These are phyloP conservation scores for Drosophila cyrtoloma DNA, from an alignment of 2,888 invertebrate species.

Conservation along the genomic window DNA sequence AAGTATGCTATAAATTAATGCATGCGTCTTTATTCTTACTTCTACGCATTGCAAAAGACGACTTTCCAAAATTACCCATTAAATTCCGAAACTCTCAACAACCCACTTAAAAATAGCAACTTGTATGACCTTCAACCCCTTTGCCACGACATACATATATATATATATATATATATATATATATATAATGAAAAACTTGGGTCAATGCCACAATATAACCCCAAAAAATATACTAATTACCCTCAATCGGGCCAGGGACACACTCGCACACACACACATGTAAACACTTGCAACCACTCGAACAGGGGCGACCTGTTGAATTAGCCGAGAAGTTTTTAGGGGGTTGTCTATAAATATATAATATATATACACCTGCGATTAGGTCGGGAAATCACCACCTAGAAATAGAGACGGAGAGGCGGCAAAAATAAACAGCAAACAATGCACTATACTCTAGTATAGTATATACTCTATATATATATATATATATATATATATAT, in stretches of 20 bases:
- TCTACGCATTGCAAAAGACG: not conserved
- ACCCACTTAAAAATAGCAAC: slow-evolving; percentile 8
- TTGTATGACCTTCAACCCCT: slow-evolving; percentile 52
- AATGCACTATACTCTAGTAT: slow-evolving; percentile 21
- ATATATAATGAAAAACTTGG: slow-evolving; percentile 33
- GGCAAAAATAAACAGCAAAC: slow-evolving; percentile 50
- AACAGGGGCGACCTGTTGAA: slow-evolving; percentile 62
- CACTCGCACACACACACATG: slow-evolving; percentile 26
- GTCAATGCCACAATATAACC: slow-evolving; percentile 58
- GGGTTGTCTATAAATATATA: slow-evolving; percentile 46
- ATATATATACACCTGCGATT: slow-evolving; percentile 54
- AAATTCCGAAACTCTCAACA: slow-evolving; percentile 32
- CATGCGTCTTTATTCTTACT: not conserved
- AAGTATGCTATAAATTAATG: slow-evolving; percentile 45
- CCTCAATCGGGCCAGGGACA: slow-evolving; percentile 40
- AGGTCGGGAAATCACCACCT: slow-evolving; percentile 62
- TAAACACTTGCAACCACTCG: slow-evolving; percentile 48
- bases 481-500: not conserved
- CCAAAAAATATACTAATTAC: slow-evolving; percentile 60
- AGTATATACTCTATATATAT: not conserved
- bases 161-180: not conserved
- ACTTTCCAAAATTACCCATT: not conserved
- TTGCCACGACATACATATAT: not conserved
- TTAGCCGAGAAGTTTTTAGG: slow-evolving; percentile 45
- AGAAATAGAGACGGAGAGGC: slow-evolving; percentile 46